These are phyloP conservation scores for Pseudochirops corinnae DNA, from an alignment of 2,797 vertebrate genomes.

Conservation along the genomic window DNA sequence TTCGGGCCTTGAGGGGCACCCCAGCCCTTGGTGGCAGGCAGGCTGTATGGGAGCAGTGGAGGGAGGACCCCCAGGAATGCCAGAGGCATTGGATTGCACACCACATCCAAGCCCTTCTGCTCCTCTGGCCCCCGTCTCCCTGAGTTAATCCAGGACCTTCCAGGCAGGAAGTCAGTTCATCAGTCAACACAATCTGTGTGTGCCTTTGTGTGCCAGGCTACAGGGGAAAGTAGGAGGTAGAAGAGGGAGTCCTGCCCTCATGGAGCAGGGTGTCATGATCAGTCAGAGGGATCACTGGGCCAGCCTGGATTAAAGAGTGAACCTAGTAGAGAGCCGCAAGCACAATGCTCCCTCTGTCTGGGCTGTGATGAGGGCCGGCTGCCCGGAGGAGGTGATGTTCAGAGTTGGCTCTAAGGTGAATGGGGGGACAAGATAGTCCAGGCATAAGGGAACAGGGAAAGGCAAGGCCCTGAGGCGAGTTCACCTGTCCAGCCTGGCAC, in stretches of 20 bases:
- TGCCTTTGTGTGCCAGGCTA: too few species aligned
- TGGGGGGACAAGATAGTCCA: background rate
- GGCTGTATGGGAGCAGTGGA: background rate
- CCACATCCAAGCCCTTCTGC: background rate
- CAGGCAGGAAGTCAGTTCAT: background rate
- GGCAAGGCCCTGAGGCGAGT: background rate
- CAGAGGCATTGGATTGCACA: background rate
- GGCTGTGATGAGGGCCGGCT: background rate
- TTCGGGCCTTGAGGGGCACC: background rate
- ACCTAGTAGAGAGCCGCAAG: background rate
- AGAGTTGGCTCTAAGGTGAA: background rate
- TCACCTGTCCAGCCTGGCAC: background rate
- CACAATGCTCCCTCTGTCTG: background rate
- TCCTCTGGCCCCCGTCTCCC: background rate
- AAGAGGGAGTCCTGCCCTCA: background rate
- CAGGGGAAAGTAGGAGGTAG: too few species aligned
- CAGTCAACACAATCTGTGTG: background rate
- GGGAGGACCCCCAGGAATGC: background rate
- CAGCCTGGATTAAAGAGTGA: background rate
- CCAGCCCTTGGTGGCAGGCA: too few species aligned
- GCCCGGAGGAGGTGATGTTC: background rate
- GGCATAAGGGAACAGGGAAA: background rate
- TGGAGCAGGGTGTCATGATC: background rate
- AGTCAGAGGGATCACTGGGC: too few species aligned
- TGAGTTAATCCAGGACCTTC: background rate